Conservation (phyloP, 2,113 vertebrate species). For the Lipotes vexillifer region DNA sequence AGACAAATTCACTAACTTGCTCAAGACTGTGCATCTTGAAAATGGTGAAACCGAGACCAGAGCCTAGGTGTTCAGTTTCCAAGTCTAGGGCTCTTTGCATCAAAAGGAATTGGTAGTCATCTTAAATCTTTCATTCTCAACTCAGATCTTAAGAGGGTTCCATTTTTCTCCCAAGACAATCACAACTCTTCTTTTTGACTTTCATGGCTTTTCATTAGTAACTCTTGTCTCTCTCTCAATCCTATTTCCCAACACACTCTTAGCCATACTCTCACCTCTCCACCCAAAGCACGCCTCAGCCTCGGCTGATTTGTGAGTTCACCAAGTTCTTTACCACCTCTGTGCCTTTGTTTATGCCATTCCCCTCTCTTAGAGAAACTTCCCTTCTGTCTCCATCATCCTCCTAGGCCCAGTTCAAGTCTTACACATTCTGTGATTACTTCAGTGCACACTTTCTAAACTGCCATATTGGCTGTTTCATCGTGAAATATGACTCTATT, state of each 20-base stretch:
- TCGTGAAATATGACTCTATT: background rate
- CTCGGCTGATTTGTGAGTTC: background rate
- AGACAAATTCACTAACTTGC: background rate
- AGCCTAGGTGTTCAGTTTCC: background rate
- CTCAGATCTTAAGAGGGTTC: background rate
- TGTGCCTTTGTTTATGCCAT: background rate
- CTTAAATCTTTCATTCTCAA: slow-evolving; percentile 20
- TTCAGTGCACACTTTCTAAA: background rate
- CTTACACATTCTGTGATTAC: background rate
- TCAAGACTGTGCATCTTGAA: background rate
- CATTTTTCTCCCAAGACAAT: background rate
- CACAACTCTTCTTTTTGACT: background rate
- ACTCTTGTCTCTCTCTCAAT: background rate
- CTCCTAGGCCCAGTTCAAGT: background rate
- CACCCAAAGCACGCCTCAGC: background rate
- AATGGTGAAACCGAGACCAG: background rate
- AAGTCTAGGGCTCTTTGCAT: background rate
- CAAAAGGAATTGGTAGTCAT: background rate
- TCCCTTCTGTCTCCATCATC: background rate
- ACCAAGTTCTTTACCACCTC: background rate
- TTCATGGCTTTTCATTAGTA: background rate
- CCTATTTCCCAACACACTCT: background rate
- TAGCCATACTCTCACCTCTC: background rate
- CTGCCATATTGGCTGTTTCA: background rate
- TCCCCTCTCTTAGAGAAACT: background rate